These are phyloP conservation scores for Naso thynnoides DNA, from an alignment of 2,797 vertebrate genomes.

Conservation along the genomic window DNA sequence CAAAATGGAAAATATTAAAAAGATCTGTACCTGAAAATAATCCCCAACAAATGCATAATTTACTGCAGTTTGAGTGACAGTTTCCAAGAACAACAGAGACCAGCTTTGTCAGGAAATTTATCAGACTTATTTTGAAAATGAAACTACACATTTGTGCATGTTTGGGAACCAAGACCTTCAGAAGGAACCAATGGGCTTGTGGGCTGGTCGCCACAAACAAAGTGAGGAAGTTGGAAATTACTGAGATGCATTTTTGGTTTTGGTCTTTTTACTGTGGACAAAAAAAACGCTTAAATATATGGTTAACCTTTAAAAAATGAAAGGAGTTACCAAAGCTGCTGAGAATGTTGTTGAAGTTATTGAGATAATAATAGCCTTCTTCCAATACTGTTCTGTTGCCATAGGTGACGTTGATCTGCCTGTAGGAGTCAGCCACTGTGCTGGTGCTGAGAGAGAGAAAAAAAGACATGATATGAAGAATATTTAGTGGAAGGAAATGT, in stretches of 20 bases:
- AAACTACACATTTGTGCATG: neutral
- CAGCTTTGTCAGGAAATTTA: neutral
- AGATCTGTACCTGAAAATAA: neutral
- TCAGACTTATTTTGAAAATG: neutral
- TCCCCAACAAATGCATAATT: neutral
- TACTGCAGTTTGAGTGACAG: neutral
- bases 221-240: neutral
- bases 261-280: neutral
- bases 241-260: neutral
- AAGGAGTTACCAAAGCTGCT: constrained; percentile 93
- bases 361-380: constrained; percentile 98
- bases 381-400: constrained; percentile 91
- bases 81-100: neutral
- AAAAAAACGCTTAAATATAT: neutral
- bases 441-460: constrained; percentile 86
- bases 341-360: constrained; percentile 98
- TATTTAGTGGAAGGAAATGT: neutral
- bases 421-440: constrained; percentile 94
- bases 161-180: neutral
- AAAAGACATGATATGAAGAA: neutral
- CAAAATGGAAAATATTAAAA: too few relatives aligned
- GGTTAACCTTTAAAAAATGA: neutral
- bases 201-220: neutral
- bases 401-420: constrained; percentile 87
- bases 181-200: neutral